phyloP scores from a whole-genome alignment of 2,113 vertebrate species.

The Brachyhypopomus occidentalis region DNA sequence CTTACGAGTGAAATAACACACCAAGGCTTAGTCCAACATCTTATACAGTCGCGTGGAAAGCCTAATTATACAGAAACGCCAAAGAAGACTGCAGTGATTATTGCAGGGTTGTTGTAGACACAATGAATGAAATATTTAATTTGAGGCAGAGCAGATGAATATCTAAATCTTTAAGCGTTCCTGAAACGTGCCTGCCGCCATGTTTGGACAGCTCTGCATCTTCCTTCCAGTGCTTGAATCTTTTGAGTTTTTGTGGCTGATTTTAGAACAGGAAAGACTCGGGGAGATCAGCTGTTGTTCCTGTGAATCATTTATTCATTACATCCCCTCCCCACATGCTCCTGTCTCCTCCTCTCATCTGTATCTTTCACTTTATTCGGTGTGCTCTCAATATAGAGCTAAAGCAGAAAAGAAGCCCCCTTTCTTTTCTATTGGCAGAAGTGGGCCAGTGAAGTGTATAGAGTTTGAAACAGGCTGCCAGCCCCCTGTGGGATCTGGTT shows the following conservation, averaged over 20 bases:
- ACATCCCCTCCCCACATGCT: no score
- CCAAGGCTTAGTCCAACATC: no score
- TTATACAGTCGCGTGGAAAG: no score
- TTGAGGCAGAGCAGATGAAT: not conserved
- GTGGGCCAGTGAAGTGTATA: conserved; percentile 12
- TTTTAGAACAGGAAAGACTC: not conserved
- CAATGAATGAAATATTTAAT: not conserved
- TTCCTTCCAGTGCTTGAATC: not conserved
- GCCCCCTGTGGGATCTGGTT: conserved; percentile 1
- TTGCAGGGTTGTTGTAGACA: not conserved
- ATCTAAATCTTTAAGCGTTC: not conserved
- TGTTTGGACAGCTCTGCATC: not conserved
- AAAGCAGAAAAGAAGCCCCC: not conserved
- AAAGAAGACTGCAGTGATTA: not conserved
- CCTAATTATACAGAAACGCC: no score
- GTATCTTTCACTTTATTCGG: not conserved
- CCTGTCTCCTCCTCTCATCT: no score
- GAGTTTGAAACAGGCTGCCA: conserved; percentile 9
- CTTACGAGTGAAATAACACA: no score
- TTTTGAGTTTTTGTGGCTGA: not conserved
- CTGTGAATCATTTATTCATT: no score
- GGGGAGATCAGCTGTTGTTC: no score
- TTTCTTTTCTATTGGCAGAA: not conserved
- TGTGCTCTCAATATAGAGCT: not conserved
- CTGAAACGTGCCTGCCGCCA: no score